Conservation (phyloP, 1,140 invertebrate species). For the Paraescarpia echinospica region DNA sequence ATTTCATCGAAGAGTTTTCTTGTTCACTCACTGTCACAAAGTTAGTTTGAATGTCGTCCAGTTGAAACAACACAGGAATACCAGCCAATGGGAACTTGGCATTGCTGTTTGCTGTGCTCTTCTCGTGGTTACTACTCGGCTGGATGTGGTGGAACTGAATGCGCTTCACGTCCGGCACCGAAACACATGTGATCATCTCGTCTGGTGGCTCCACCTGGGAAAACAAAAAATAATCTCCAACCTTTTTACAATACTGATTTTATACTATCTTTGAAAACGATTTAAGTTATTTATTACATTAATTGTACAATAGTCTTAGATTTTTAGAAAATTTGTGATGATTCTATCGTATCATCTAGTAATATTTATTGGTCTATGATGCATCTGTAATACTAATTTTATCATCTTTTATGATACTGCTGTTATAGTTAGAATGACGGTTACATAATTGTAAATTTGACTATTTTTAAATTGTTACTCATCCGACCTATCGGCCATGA, state of each 20-base stretch:
- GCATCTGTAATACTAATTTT: neutral
- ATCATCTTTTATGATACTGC: no score
- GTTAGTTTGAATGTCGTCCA: conserved; percentile 79
- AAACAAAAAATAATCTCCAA: neutral
- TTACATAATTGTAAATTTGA: no score
- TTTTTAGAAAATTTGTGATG: no score
- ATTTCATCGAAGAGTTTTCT: conserved; percentile 22
- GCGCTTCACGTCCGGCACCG: conserved; percentile 70
- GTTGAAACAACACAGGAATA: conserved; percentile 73
- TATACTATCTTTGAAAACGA: no score
- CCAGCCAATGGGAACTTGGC: conserved; percentile 66
- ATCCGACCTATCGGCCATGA: no score
- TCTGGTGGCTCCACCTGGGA: conserved; percentile 62
- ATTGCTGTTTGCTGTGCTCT: conserved; percentile 40
- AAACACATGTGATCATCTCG: conserved; percentile 67
- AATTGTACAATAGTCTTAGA: no score
- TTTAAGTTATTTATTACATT: no score
- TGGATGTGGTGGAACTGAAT: conserved; percentile 71
- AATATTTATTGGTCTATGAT: no score
- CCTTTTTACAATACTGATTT: neutral
- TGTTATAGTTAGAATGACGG: no score
- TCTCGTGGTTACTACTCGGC: conserved; percentile 59
- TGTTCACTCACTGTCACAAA: conserved; percentile 76
- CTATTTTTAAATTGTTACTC: no score
- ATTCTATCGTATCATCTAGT: no score